These are phyloP conservation scores for Ctena decussata DNA, from an alignment of 2,888 invertebrate genomes.

Conservation along the genomic window DNA sequence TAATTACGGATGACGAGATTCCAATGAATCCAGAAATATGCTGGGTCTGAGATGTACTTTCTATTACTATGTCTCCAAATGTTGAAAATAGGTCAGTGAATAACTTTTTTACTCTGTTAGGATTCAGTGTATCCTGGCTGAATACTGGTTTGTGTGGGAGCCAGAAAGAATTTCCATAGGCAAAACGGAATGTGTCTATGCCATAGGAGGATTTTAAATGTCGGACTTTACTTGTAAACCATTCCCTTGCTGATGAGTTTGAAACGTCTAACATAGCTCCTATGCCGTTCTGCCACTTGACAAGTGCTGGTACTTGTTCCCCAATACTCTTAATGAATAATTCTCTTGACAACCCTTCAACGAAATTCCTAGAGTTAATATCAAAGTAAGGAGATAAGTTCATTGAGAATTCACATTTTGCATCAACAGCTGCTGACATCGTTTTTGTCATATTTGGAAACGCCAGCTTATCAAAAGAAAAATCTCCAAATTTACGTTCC, in stretches of 20 bases:
- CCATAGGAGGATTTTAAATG: conserved; percentile 90
- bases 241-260: conserved; percentile 92
- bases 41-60: conserved; percentile 89
- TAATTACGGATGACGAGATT: conserved; percentile 93
- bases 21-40: conserved; percentile 93
- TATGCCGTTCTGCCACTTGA: conserved; percentile 89
- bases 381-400: conserved; percentile 76
- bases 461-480: conserved; percentile 90
- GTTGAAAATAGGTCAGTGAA: conserved; percentile 70
- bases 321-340: conserved; percentile 77
- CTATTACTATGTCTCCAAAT: conserved; percentile 58
- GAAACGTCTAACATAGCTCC: conserved; percentile 95
- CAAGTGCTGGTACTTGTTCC: conserved; percentile 87
- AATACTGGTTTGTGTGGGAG: conserved; percentile 80
- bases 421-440: conserved; percentile 30
- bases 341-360: conserved; percentile 90
- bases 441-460: conserved; percentile 72
- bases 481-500: conserved; percentile 95
- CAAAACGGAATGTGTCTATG: conserved; percentile 95
- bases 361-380: conserved; percentile 89
- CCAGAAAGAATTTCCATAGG: conserved; percentile 89
- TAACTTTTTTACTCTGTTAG: conserved; percentile 64
- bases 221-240: conserved; percentile 91
- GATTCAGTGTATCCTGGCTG: conserved; percentile 54
- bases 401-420: conserved; percentile 63